Evolutionary conservation across 1,140 invertebrate genomes (phyloP).

Genomic region (Vanessa tameamea): DNA sequence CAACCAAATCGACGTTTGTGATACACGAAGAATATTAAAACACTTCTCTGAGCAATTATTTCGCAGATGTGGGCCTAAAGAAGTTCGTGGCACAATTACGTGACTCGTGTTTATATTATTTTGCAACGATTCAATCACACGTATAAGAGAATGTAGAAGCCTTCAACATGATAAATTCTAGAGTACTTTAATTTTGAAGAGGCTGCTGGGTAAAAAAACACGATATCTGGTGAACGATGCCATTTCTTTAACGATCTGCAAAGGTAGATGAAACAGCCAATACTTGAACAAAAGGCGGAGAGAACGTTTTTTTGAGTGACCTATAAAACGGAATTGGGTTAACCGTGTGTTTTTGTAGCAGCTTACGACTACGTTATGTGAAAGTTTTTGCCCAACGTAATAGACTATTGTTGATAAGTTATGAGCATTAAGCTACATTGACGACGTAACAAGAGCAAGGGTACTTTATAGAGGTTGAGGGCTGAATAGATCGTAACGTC

Average conservation of each 20-base stretch:
- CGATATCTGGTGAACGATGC: conserved; percentile 40
- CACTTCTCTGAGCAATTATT: conserved; percentile 22
- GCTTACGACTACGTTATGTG: conserved; percentile 41
- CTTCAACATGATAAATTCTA: conserved; percentile 16
- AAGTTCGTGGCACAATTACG: conserved; percentile 29
- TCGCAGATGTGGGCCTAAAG: conserved; percentile 3
- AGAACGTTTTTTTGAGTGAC: conserved; percentile 45
- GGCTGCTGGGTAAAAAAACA: conserved; percentile 31
- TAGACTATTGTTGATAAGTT: conserved; percentile 64
- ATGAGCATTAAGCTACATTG: conserved; percentile 48
- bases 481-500: conserved; percentile 47
- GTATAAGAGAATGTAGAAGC: conserved; percentile 19
- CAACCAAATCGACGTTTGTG: conserved; percentile 3
- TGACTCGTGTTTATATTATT: conserved; percentile 30
- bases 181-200: conserved; percentile 36
- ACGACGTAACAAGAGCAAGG: conserved; percentile 40
- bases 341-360: conserved; percentile 55
- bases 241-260: conserved; percentile 45
- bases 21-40: conserved; percentile 21
- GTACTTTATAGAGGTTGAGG: conserved; percentile 43
- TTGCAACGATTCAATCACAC: conserved; percentile 19
- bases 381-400: conserved; percentile 45
- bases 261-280: conserved; percentile 42
- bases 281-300: conserved; percentile 42
- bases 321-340: conserved; percentile 59